These are phyloP conservation scores for Neodon shergylaensis DNA, from an alignment of 2,113 vertebrate genomes.

Conservation along the genomic window DNA sequence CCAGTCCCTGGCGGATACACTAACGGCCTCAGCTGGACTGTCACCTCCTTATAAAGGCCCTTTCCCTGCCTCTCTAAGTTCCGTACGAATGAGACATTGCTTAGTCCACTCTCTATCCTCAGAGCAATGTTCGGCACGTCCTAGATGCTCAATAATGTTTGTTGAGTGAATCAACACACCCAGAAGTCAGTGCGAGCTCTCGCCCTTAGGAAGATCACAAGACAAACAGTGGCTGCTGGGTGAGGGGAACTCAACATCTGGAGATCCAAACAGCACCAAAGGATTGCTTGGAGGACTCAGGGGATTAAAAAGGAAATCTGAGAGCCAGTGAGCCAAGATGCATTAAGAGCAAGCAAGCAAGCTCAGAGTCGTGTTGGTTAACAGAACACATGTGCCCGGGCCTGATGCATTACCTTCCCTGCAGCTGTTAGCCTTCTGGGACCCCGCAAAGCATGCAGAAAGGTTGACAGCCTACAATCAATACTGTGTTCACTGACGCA, in stretches of 20 bases:
- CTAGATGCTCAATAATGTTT: neutral
- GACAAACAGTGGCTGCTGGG: neutral
- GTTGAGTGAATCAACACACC: neutral
- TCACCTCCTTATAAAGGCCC: neutral
- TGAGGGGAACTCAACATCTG: neutral
- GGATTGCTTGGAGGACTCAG: neutral
- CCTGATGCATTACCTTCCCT: neutral
- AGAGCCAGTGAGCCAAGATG: slow-evolving; percentile 23
- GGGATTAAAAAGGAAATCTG: neutral
- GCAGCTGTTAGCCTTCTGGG: slow-evolving; percentile 62
- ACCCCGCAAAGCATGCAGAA: slow-evolving; percentile 60
- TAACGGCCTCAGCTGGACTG: neutral
- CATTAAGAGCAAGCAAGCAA: neutral
- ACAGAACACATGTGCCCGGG: neutral
- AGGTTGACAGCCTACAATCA: slow-evolving; percentile 71
- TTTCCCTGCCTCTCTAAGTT: neutral
- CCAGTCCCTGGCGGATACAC: neutral
- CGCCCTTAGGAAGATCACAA: neutral
- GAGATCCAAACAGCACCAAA: neutral
- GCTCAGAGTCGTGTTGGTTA: neutral
- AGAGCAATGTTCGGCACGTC: neutral
- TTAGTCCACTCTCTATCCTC: neutral
- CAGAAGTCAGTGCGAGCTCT: neutral
- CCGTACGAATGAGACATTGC: neutral
- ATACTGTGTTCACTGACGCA: slow-evolving; percentile 69